These are phyloP conservation scores for Pelosia muscerda DNA, from an alignment of 2,888 invertebrate genomes.

Conservation along the genomic window DNA sequence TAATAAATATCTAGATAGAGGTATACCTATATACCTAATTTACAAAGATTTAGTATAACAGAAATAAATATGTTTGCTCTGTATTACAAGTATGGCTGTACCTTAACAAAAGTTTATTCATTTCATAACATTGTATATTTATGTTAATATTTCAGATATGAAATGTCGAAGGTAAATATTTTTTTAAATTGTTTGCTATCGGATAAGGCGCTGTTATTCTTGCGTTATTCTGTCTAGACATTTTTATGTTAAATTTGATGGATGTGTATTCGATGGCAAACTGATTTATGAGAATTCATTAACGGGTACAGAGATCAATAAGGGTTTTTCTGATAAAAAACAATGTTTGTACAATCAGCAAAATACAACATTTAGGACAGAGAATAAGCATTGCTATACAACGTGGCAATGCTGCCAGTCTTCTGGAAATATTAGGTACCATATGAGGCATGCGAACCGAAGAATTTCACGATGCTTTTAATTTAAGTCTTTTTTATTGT, in stretches of 20 bases:
- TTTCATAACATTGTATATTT: neutral
- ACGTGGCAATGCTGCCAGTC: too few relatives aligned
- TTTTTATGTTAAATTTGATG: neutral
- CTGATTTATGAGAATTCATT: neutral
- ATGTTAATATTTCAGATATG: constrained; percentile 1
- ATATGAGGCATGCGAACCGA: too few relatives aligned
- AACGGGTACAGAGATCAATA: neutral
- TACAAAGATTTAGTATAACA: too few relatives aligned
- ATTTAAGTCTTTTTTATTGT: too few relatives aligned
- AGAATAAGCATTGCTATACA: too few relatives aligned
- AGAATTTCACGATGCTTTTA: too few relatives aligned
- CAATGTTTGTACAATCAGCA: neutral
- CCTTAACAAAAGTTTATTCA: constrained; percentile 1
- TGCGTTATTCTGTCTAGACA: constrained; percentile 1
- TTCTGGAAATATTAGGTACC: too few relatives aligned
- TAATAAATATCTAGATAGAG: too few relatives aligned
- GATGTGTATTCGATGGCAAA: neutral
- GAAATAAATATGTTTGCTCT: too few relatives aligned
- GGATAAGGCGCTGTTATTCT: neutral
- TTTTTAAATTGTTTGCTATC: constrained; percentile 8
- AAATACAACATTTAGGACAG: too few relatives aligned
- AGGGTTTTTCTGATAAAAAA: neutral
- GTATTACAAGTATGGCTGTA: neutral
- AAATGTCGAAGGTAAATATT: neutral
- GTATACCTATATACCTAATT: too few relatives aligned